Conservation (phyloP, 2,797 vertebrate species). For the Gallirallus australis region DNA sequence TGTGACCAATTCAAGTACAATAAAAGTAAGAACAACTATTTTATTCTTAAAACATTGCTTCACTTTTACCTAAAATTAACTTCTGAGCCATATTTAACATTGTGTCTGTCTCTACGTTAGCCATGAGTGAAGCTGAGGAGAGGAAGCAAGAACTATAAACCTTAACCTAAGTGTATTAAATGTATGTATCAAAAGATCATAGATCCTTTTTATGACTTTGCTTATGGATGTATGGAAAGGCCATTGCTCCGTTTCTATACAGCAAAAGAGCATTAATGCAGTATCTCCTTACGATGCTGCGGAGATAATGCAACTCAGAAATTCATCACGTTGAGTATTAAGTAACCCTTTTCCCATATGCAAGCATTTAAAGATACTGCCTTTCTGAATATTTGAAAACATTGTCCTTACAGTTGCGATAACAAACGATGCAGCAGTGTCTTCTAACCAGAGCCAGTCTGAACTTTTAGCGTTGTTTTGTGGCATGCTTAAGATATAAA, state of each 20-base stretch:
- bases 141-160: not conserved
- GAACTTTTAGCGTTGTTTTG: not conserved
- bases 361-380: not conserved
- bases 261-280: not conserved
- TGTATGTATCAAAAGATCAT: not conserved
- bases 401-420: not conserved
- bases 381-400: slow-evolving; percentile 37
- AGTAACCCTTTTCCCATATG: not conserved
- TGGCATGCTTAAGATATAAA: not conserved
- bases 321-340: not conserved
- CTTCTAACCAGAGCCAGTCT: not conserved
- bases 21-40: not conserved
- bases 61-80: not conserved
- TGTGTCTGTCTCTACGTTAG: not conserved
- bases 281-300: not conserved
- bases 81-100: not conserved
- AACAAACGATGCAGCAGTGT: not conserved
- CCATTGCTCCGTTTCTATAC: not conserved
- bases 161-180: not conserved
- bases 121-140: not conserved
- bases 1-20: not conserved
- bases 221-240: not conserved
- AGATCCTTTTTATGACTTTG: slow-evolving; percentile 4
- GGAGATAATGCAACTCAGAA: not conserved
- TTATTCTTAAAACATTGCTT: not conserved